Conservation (phyloP, 2,797 vertebrate species). For the Hydrolagus colliei region DNA sequence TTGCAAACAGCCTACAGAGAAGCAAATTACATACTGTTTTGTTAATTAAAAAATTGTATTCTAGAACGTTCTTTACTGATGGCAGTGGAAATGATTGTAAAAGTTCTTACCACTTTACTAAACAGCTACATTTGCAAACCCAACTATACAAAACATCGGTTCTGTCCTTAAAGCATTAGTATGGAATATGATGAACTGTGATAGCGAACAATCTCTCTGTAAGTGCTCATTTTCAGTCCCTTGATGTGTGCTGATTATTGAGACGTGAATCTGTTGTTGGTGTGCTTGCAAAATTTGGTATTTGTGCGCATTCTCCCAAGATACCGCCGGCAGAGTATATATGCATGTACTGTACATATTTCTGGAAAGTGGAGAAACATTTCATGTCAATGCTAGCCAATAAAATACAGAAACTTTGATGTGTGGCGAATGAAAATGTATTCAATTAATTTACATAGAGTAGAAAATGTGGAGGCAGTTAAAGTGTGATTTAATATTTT, state of each 20-base stretch:
- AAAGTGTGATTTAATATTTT: slow-evolving; percentile 27
- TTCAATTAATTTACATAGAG: slow-evolving; percentile 1
- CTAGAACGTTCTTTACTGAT: not conserved
- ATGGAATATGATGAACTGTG: not conserved
- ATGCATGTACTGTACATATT: not conserved
- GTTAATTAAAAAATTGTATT: not conserved
- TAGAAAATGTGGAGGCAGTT: slow-evolving; percentile 4
- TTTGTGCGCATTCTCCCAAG: not conserved
- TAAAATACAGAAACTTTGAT: not conserved
- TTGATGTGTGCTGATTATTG: not conserved
- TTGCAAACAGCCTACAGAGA: not conserved
- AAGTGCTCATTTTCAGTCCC: not conserved
- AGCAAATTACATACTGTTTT: not conserved
- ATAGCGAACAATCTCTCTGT: not conserved
- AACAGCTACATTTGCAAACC: not conserved
- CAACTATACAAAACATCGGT: not conserved
- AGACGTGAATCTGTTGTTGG: not conserved
- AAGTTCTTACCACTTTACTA: not conserved
- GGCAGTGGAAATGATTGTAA: too few species aligned
- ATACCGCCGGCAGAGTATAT: not conserved
- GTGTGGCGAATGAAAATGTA: not conserved
- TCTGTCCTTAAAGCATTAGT: too few species aligned
- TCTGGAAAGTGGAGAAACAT: not conserved
- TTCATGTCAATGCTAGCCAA: not conserved
- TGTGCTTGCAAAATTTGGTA: not conserved